Evolutionary conservation across 1,140 invertebrate species (phyloP).

Genomic region (Drosophila teissieri): DNA sequence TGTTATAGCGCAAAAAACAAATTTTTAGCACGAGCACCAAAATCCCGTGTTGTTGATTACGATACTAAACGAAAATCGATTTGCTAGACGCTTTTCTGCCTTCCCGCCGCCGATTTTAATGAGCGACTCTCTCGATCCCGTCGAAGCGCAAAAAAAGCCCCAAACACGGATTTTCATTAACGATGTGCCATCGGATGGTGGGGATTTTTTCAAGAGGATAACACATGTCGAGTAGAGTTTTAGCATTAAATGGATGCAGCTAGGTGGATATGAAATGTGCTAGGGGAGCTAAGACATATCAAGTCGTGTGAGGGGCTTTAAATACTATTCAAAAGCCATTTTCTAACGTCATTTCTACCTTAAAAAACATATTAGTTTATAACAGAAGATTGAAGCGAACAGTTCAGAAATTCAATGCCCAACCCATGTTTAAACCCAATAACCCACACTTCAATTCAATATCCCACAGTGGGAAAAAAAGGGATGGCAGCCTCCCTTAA

Average conservation of each 20-base stretch:
- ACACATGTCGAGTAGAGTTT: conserved; percentile 18
- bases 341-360: too few species aligned
- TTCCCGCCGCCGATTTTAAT: conserved; percentile 51
- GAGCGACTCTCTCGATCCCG: conserved; percentile 35
- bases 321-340: neutral
- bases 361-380: too few species aligned
- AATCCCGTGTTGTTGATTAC: conserved; percentile 77
- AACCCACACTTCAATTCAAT: conserved; percentile 14
- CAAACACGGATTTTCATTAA: conserved; percentile 63
- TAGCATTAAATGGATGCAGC: conserved; percentile 25
- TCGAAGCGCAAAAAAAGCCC: conserved; percentile 8
- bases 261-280: neutral
- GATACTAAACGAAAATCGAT: conserved; percentile 83
- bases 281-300: neutral
- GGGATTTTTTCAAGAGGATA: conserved; percentile 25
- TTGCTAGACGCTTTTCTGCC: conserved; percentile 53
- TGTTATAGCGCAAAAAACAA: conserved; percentile 81
- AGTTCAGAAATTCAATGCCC: conserved; percentile 36
- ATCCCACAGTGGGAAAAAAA: conserved; percentile 3
- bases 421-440: conserved; percentile 12
- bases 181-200: conserved; percentile 48
- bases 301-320: neutral
- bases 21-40: conserved; percentile 78
- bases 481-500: conserved; percentile 2
- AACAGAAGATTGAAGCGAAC: neutral